Evolutionary conservation across 2,113 vertebrate genomes (phyloP).

Genomic region (Sorex fumeus): DNA sequence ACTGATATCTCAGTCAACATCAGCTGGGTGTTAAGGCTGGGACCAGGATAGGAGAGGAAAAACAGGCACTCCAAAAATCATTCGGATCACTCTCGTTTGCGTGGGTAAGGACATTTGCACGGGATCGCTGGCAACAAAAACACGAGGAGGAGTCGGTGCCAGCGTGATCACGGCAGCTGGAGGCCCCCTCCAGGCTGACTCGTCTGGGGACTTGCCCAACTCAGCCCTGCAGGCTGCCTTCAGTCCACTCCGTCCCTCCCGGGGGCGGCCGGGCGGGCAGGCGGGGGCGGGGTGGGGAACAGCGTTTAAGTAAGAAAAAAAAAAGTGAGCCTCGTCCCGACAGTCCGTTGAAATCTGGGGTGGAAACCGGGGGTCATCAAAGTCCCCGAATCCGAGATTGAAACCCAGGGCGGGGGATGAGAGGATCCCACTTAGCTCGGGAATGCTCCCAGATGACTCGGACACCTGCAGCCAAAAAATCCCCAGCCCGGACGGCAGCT

Average conservation of each 20-base stretch:
- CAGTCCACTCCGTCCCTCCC: neutral
- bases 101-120: conserved; percentile 64
- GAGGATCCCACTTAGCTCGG: conserved; percentile 18
- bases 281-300: neutral
- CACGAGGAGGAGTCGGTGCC: conserved; percentile 50
- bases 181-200: neutral
- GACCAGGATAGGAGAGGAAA: neutral
- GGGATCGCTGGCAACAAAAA: conserved; percentile 56
- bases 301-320: neutral
- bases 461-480: conserved; percentile 72
- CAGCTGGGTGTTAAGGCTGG: neutral
- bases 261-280: neutral
- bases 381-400: neutral
- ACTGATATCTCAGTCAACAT: neutral
- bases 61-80: conserved; percentile 30
- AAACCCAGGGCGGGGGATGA: neutral
- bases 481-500: conserved; percentile 1
- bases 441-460: neutral
- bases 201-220: conserved; percentile 12
- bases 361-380: neutral
- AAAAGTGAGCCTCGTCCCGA: neutral
- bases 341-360: neutral
- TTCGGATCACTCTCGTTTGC: conserved; percentile 43
- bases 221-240: conserved; percentile 26
- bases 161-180: conserved; percentile 45